Base-by-base conservation (phyloP, 2,888 invertebrate species). In the Siphonodentalium dalli region DNA sequence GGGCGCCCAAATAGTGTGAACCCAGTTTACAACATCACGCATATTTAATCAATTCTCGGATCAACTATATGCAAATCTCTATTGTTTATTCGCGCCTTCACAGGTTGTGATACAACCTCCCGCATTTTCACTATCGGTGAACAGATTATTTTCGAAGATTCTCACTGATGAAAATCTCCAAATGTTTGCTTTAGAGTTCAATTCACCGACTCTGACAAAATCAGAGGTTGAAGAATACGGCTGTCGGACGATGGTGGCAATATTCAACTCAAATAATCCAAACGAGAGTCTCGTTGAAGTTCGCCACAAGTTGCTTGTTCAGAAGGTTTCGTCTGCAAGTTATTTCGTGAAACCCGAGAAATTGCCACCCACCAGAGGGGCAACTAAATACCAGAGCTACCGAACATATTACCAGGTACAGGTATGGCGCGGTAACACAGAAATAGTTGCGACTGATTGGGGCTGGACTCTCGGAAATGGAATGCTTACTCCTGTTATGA, bases 361-460 rank as follows among this genome's bases (percentile, higher is more conserved):
- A n/a, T 42, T 42, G 20, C 45, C 45, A 21, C 45, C 45, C 23
- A 44, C 45, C 24, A 34, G 34, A 20, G 5, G 26, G 21, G 33
- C 45, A 34, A 35, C 45, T 13, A 44, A 27, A 35, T 44, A 44
- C 21, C 45, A 44, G 24, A 26, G 34, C 7, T 35, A 34, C 6
- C 23, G 33, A 44, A n/a, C 8, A 9, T 44, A 20, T 29, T 35
- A 44, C 35, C 45, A 44, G 27, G n/a, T 44, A 28, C 24, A 24
- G 29, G 23, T 23, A 33, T 44, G 45, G 45, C 33, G 35, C 15
- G 23, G 45, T 5, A 34, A 34, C n/a, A n/a, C n/a, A 13, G 24
- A 33, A 21, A n/a, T 34, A 34, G 23, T n/a, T 34, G 24, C 34
- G 13, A 6, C 24, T 21, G 29, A 44, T 24, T 44, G 34, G 33